Base-by-base conservation (phyloP, 1,140 invertebrate species). In the Aplysia californica region DNA sequence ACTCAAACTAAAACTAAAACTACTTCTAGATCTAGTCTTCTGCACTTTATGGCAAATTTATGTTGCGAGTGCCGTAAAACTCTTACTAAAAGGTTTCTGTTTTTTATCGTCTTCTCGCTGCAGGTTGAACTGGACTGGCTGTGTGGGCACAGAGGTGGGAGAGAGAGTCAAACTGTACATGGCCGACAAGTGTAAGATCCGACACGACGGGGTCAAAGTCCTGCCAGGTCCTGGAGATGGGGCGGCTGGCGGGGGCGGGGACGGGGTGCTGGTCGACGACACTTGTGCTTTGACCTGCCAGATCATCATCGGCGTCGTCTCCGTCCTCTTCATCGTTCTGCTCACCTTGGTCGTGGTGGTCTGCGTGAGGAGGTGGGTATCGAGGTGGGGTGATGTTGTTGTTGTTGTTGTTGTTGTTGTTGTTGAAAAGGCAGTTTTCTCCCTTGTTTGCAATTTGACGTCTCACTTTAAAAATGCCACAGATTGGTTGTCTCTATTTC, bases 161-260 rank as follows among this genome's bases (percentile, higher is more conserved):
- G 73, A 79, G 64, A 64, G 68, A 33, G 68, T 76, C 39, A 76
- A 76, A 35, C 64, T 70, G 44, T 79, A 66, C 69, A 75, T 79
- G 78, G 78, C 74, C 10, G 78, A 79, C 78, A 70, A 75, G 35
- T 79, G 78, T 69, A 76, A 79, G 59, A 79, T 79, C 69, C 74
- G 73, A 1, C 66, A 66, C 33, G 72, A 75, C 58, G 77, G 77
- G 18, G 71, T 56, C 21, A 10, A 26, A 3, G 55, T 78, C 10
- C 71, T 78, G 65, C 65, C 55, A 3, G 77, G 23, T 36, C 50
- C 44, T 38, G 77, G 36, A 38, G 29, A 55, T 31, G 38, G 70
- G 2, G 26, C 2, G 18, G 71, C 20, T 35, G 61, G 39, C 5
- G 64, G 23, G 20, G 77, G 44, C 23, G 75, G 31, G 56, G 69